Conservation (phyloP, 2,113 vertebrate species). For the Protobothrops mucrosquamatus region DNA sequence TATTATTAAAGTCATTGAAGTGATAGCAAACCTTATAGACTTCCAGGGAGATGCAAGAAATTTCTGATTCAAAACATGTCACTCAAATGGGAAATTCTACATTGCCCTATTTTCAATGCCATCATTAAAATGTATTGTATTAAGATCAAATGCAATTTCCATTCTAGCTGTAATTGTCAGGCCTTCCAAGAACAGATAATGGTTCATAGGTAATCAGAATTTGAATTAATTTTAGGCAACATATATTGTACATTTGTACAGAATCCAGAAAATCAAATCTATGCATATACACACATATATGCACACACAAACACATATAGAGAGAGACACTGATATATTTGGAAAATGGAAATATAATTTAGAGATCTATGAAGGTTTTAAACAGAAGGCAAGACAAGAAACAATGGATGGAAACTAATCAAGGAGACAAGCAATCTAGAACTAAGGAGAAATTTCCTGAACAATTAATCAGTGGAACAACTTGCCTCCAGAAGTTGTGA, state of each 20-base stretch:
- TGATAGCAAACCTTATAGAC: constrained; percentile 49
- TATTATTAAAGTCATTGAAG: constrained; percentile 55
- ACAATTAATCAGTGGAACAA: neutral
- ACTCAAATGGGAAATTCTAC: neutral
- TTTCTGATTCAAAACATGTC: constrained; percentile 38
- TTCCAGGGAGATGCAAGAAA: constrained; percentile 33
- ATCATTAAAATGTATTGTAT: neutral
- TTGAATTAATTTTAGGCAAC: neutral
- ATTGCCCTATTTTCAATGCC: constrained; percentile 15
- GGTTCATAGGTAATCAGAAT: neutral
- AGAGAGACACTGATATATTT: neutral
- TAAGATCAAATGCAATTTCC: neutral
- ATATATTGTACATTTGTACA: neutral
- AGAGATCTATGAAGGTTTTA: neutral
- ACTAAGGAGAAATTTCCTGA: neutral
- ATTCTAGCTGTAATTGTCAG: neutral
- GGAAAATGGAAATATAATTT: neutral
- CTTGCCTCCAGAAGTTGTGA: neutral
- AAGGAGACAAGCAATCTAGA: neutral
- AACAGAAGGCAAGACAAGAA: neutral
- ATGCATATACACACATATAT: neutral
- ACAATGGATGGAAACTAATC: neutral
- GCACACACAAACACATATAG: neutral
- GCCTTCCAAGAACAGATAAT: neutral
- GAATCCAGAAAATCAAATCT: neutral